Evolutionary conservation across 2,113 vertebrate species (phyloP).

Genomic region (Piaya cayana): DNA sequence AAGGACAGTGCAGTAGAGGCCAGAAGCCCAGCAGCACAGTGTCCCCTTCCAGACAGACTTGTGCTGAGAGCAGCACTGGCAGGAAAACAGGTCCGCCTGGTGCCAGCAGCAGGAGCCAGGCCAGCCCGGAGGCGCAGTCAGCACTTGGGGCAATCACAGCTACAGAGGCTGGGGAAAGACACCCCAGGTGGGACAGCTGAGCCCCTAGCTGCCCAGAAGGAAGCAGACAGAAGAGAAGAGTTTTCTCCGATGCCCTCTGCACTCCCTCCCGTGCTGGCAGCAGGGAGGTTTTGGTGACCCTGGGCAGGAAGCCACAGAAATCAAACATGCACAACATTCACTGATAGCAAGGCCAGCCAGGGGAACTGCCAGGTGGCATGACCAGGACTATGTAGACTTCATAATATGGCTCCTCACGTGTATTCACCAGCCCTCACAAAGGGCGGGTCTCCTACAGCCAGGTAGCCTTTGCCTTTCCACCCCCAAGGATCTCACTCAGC

Average conservation of each 20-base stretch:
- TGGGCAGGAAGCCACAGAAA: not conserved
- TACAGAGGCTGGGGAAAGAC: rapidly evolving
- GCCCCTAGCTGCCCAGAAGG: not conserved
- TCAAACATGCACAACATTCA: not conserved
- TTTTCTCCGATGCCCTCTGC: rapidly evolving
- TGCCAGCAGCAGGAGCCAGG: not conserved
- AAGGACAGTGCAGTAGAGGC: rapidly evolving
- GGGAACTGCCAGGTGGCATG: not conserved
- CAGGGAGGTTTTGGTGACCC: not conserved
- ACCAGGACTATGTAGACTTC: not conserved
- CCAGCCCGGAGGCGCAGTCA: not conserved
- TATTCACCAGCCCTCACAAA: not conserved
- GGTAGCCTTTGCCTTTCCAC: not conserved
- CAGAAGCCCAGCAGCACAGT: not conserved
- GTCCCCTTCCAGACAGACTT: not conserved
- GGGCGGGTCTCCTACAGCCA: not conserved
- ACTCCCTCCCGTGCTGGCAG: not conserved
- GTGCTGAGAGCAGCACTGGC: not conserved
- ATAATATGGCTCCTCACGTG: not conserved
- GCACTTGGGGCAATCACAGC: not conserved
- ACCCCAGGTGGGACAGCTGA: not conserved
- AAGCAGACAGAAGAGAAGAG: not conserved
- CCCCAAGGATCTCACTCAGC: not conserved
- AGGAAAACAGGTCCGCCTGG: slow-evolving; percentile 1
- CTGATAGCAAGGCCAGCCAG: not conserved